Conservation (phyloP, 2,113 vertebrate genomes). For the Sylvia atricapilla region DNA sequence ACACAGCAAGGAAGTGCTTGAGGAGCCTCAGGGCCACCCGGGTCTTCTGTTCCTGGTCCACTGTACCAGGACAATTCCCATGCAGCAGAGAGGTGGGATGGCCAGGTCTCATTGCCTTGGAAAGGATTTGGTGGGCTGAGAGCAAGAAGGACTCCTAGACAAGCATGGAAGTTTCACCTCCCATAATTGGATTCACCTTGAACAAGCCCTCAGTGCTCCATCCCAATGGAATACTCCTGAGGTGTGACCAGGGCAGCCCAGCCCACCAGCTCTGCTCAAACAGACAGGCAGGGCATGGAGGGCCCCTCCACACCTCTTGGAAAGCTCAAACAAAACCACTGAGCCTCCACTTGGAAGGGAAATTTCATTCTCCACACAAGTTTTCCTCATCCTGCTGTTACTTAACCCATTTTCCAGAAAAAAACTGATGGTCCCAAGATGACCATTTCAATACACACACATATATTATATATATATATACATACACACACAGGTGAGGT, state of each 20-base stretch:
- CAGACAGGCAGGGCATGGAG: neutral
- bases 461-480: neutral
- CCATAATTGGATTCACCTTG: neutral
- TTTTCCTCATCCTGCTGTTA: neutral
- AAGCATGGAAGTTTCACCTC: neutral
- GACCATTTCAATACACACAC: neutral
- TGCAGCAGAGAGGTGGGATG: too few species aligned
- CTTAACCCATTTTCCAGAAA: neutral
- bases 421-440: neutral
- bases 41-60: neutral
- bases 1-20: neutral
- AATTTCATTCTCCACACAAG: neutral
- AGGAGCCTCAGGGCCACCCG: neutral
- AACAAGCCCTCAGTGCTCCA: neutral
- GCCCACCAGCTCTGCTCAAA: neutral
- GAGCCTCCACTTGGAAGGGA: neutral
- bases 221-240: neutral
- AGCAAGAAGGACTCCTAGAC: neutral
- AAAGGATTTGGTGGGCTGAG: neutral
- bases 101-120: neutral
- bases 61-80: neutral
- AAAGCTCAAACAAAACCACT: neutral
- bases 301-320: neutral
- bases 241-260: neutral
- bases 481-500: neutral